Evolutionary conservation across 2,797 vertebrate genomes (phyloP).

Genomic region (Trachops cirrhosus): DNA sequence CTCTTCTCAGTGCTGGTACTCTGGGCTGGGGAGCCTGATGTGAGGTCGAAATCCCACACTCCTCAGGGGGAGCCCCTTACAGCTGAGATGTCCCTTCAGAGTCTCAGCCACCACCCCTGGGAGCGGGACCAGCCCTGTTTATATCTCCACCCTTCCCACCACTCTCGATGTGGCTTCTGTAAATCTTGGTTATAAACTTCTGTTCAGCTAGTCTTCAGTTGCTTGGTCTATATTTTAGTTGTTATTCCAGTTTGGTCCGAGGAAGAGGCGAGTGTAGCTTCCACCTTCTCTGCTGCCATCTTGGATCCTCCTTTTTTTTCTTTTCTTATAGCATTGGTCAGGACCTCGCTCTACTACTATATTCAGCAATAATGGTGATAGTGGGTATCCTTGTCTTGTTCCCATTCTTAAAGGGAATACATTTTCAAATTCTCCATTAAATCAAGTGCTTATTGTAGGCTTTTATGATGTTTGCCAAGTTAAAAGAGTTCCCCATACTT

Average conservation of each 20-base stretch:
- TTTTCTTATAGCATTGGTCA: background rate
- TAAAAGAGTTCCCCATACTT: background rate
- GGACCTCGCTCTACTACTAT: background rate
- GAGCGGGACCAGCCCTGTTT: background rate
- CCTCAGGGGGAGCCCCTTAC: background rate
- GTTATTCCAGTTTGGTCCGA: background rate
- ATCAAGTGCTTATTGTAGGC: background rate
- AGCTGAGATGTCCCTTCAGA: background rate
- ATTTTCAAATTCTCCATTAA: background rate
- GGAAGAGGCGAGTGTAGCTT: background rate
- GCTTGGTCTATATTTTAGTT: background rate
- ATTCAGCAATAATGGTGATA: background rate
- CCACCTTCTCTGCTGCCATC: background rate
- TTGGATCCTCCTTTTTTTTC: background rate
- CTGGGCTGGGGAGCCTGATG: too few species aligned
- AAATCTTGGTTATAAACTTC: too few species aligned
- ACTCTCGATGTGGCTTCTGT: background rate
- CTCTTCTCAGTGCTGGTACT: too few species aligned
- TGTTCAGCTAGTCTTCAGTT: background rate
- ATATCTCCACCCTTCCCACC: background rate
- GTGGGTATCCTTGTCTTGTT: background rate
- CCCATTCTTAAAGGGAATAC: background rate
- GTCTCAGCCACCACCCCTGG: background rate
- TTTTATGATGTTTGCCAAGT: background rate
- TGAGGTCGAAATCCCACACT: background rate